Percentiles rank a stretch among this genome's conserved stretches.
Conservation (phyloP, 2,797 vertebrate species). For the Enteromius thamalakanensis region DNA sequence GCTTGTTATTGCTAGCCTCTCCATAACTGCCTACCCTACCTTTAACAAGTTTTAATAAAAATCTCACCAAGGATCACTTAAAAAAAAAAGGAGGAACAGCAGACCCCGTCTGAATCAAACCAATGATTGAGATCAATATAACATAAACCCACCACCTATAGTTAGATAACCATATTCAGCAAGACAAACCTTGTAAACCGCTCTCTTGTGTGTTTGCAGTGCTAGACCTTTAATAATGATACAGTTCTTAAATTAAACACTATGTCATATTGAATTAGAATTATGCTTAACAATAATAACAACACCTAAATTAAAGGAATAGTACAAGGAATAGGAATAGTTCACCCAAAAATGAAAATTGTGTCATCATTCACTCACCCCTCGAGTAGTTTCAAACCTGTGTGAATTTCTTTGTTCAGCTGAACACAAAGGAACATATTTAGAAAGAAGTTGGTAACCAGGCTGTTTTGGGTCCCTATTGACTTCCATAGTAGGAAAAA, state of each 20-base stretch:
- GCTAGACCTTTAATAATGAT: conserved; percentile 52
- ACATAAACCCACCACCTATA: not conserved
- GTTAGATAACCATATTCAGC: not conserved
- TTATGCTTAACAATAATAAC: not conserved
- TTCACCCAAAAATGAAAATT: too few species aligned
- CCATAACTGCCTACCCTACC: not conserved
- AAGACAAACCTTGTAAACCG: conserved; percentile 49
- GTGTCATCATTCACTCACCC: too few species aligned
- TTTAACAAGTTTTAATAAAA: not conserved
- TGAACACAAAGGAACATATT: too few species aligned
- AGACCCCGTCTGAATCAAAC: not conserved
- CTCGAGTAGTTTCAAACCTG: too few species aligned
- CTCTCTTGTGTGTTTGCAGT: conserved; percentile 39
- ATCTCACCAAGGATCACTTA: not conserved
- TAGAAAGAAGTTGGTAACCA: too few species aligned
- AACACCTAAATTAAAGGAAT: not conserved
- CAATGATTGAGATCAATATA: not conserved
- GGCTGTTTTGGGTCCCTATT: too few species aligned
- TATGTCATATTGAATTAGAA: not conserved
- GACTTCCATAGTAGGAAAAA: too few species aligned
- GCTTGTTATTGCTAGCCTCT: not conserved
- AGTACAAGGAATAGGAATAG: too few species aligned
- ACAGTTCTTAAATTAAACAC: conserved; percentile 7
- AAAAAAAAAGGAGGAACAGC: not conserved
- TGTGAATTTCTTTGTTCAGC: too few species aligned